Evolutionary conservation across 1,140 invertebrate species (phyloP), one percentile per base, ranked within the genome.

Genomic region (Caligus rogercresseyi): DNA sequence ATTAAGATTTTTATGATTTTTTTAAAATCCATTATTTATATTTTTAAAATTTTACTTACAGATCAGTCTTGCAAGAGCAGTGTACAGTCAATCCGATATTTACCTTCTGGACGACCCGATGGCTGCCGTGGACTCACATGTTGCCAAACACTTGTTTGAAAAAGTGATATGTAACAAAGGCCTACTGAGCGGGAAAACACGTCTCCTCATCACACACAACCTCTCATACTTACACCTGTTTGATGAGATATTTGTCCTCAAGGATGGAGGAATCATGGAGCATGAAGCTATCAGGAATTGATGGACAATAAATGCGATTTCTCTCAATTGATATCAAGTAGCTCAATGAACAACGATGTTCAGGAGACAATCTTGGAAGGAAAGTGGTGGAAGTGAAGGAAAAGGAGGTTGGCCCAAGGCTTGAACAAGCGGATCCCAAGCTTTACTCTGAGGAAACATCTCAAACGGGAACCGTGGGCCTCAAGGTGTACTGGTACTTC

Each of bases 61-160:
- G 31, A 78, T 98, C n/a, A 90, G 87, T 65, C 75, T 98, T 52
- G 94, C 94, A 0, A 78, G 94, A 69, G 91, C 93, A 21, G 86
- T 96, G 18, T 98, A 96, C 71, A 83, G 80, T 67, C 80, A 93
- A 72, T 80, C 69, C 25, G 75, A 78, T 62, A 71, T 78, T 23
- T 75, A 75, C 66, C 67, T 78, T 13, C 64, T 78, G 26, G 78
- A 79, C 67, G 77, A 78, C 66, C 76, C 77, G 15, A 67, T 78
- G 11, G 75, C 74, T 58, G 73, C 77, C n/a, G 75, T 78, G 3
- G 77, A 78, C 67, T 69, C 72, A 13, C 71, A 72, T 60, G 71
- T 78, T 3, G 75, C 73, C 0, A 70, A 71, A 52, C 73, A 75
- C 63, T 76, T 78, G 21, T 73, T 73, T 56, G 63, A 70, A 24